phyloP scores from a whole-genome alignment of 2,797 vertebrate species.

The Esox masquinongy region DNA sequence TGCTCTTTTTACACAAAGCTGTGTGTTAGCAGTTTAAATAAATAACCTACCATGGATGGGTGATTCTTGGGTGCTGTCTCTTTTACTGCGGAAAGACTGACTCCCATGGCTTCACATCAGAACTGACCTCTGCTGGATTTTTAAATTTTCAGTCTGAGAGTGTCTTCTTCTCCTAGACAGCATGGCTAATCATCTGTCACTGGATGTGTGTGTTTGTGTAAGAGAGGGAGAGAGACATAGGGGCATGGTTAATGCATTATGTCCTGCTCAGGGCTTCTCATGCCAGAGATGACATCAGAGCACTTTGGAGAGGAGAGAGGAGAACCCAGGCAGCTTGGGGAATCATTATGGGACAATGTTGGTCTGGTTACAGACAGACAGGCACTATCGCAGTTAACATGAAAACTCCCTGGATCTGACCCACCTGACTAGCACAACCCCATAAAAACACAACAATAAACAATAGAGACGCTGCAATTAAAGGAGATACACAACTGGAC shows the following conservation, averaged over 20 bases:
- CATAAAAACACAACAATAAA: neutral
- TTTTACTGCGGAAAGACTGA: neutral
- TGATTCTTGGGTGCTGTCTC: neutral
- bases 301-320: constrained; percentile 28
- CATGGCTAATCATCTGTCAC: constrained; percentile 50
- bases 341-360: neutral
- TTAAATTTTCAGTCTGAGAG: constrained; percentile 42
- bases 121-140: constrained; percentile 51
- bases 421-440: neutral
- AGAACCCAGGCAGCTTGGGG: neutral
- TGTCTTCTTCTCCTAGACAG: constrained; percentile 39
- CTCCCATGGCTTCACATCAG: neutral
- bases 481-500: too few relatives aligned
- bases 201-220: neutral
- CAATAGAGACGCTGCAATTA: too few relatives aligned
- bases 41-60: neutral
- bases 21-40: neutral
- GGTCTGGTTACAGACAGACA: constrained; percentile 20
- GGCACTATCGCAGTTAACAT: neutral
- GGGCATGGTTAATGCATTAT: constrained; percentile 7
- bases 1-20: neutral
- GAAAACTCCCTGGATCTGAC: constrained; percentile 31
- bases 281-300: constrained; percentile 58
- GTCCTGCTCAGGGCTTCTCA: constrained; percentile 40
- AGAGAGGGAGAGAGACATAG: neutral